These are phyloP conservation scores for Coenonympha arcania DNA, from an alignment of 2,888 invertebrate genomes.

Conservation along the genomic window DNA sequence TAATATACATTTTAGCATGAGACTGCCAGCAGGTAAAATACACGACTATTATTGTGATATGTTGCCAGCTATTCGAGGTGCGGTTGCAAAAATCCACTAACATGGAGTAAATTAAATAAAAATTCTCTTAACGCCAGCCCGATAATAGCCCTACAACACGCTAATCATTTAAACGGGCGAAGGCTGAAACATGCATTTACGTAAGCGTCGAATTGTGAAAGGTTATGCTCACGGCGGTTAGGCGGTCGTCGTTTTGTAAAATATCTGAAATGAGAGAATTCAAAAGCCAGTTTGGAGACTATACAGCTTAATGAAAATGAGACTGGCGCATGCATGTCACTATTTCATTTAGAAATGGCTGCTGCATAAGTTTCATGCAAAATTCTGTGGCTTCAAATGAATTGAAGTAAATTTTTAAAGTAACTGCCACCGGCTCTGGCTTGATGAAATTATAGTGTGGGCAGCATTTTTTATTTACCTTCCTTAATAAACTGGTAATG, in stretches of 20 bases:
- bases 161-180: slow-evolving; percentile 21
- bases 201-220: slow-evolving; percentile 24
- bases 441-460: neutral
- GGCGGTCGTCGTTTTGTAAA: slow-evolving; percentile 42
- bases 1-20: too few species aligned
- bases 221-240: slow-evolving; percentile 22
- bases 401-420: slow-evolving; percentile 2
- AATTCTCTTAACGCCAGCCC: slow-evolving; percentile 13
- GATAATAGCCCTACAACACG: slow-evolving; percentile 18
- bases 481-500: too few species aligned
- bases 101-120: slow-evolving; percentile 10
- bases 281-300: slow-evolving; percentile 26
- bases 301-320: slow-evolving; percentile 20
- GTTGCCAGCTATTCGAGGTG: neutral
- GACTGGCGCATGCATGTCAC: slow-evolving; percentile 32
- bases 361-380: slow-evolving; percentile 8
- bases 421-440: neutral
- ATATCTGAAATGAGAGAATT: slow-evolving; percentile 37
- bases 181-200: slow-evolving; percentile 24
- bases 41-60: too few species aligned
- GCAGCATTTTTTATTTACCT: neutral
- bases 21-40: too few species aligned
- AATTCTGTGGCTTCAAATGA: slow-evolving; percentile 1
- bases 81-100: slow-evolving; percentile 3
- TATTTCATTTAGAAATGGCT: slow-evolving; percentile 9